Evolutionary conservation across 2,113 vertebrate genomes (phyloP), one percentile per base, ranked within the genome.

Genomic region (Ptyas mucosa): DNA sequence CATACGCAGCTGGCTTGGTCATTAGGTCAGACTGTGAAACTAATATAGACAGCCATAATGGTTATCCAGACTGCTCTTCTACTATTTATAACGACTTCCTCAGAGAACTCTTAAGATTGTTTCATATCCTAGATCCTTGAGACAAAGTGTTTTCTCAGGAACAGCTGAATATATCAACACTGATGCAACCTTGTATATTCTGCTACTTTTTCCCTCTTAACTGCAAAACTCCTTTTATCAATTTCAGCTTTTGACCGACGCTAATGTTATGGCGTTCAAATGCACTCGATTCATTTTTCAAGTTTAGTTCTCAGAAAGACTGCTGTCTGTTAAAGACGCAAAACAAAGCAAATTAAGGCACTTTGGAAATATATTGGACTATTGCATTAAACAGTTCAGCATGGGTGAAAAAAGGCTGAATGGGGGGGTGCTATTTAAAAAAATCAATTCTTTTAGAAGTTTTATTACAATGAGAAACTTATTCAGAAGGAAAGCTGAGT

Each of bases 41-140:
- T 86, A 95, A 95, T 90, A 5, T 85, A 89, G 92, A 69, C 29
- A 95, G 81, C 64, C 92, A 94, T 91, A 94, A 54, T 88, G 92
- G 88, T 96, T 95, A 95, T 94, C 94, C 86, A 93, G 91, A 94
- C 69, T 90, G 93, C 88, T 94, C 87, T 88, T 85, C 3, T 75
- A 69, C 52, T 91, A 29, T 88, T 51, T 95, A n/a, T 87, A 92
- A 92, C 49, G 94, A 93, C 75, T 93, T 69, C 8, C 57, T 94
- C 90, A 96, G 75, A 93, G 92, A 90, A 87, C 81, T 89, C 54
- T 51, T 53, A 57, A 75, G 26, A 43, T 20, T 58, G 7, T 86
- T 92, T 87, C 46, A 51, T 58, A 91, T 87, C 85, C 43, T 14
- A 87, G 20, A 51, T 29, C 52, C 26, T 46, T 51, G 54, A 58